Conservation (phyloP, 2,888 invertebrate genomes). For the Meiosimyza platycephala region DNA sequence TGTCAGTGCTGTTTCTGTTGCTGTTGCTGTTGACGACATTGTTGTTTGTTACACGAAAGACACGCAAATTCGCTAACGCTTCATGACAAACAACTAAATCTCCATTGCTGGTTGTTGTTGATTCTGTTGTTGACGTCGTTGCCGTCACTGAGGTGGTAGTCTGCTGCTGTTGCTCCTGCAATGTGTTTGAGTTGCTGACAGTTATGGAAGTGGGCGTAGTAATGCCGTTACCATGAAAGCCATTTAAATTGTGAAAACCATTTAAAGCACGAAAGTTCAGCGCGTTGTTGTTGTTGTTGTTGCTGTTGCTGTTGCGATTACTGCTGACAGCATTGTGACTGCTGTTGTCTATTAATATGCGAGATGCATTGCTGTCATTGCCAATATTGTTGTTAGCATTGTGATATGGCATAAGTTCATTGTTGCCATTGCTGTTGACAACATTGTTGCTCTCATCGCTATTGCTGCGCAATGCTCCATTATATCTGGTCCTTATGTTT, state of each 20-base stretch:
- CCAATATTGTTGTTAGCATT: background rate
- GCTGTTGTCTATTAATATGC: slow-evolving; percentile 29
- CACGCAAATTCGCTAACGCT: no score
- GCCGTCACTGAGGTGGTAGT: no score
- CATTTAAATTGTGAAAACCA: slow-evolving; percentile 3
- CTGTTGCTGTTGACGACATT: background rate
- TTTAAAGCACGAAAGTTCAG: background rate
- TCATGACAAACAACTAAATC: no score
- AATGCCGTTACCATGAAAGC: no score
- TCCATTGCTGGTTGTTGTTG: background rate
- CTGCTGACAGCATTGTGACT: background rate
- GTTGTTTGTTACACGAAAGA: background rate
- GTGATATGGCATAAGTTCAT: background rate
- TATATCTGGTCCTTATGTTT: background rate
- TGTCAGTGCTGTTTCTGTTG: background rate
- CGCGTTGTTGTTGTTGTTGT: background rate
- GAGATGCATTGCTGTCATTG: slow-evolving; percentile 35
- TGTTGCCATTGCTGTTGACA: slow-evolving; percentile 7
- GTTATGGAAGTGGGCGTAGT: no score
- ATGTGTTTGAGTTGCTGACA: no score
- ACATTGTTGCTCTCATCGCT: slow-evolving; percentile 12
- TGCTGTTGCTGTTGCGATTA: slow-evolving; percentile 9
- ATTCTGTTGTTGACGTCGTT: background rate
- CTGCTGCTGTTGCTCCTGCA: background rate
- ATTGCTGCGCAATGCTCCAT: background rate